These are phyloP conservation scores for Pyrocoelia pectoralis DNA, from an alignment of 2,888 invertebrate species.

Conservation along the genomic window DNA sequence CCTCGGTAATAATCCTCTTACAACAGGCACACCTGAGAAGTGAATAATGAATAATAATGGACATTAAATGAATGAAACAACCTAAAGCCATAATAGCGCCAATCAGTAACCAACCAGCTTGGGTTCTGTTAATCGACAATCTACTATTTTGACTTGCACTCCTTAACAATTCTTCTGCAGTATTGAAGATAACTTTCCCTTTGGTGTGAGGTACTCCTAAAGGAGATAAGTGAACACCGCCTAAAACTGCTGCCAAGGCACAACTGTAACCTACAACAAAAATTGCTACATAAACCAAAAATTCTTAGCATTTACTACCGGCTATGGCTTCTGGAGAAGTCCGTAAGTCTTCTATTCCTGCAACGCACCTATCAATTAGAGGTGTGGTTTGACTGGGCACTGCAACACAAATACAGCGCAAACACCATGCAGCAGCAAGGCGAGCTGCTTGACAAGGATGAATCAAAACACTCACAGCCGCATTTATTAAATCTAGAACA, in stretches of 20 bases:
- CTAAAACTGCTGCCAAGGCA: conserved; percentile 92
- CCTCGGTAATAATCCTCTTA: conserved; percentile 88
- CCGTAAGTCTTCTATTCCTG: conserved; percentile 87
- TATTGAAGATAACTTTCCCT: conserved; percentile 96
- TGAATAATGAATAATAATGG: conserved; percentile 14
- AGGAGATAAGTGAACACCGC: conserved; percentile 88
- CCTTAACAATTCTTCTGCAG: conserved; percentile 94
- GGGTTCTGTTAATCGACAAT: conserved; percentile 92
- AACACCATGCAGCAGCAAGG: conserved; percentile 93
- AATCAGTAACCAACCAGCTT: conserved; percentile 97
- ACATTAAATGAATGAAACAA: conserved; percentile 47
- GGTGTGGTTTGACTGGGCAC: conserved; percentile 95
- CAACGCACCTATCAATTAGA: conserved; percentile 88
- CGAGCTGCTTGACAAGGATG: conserved; percentile 96
- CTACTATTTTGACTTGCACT: conserved; percentile 97
- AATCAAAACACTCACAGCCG: conserved; percentile 83
- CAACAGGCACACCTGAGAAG: conserved; percentile 82
- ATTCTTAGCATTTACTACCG: too few relatives aligned
- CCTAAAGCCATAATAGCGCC: conserved; percentile 96
- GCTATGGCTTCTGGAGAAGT: conserved; percentile 89
- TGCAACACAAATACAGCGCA: conserved; percentile 91
- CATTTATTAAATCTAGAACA: conserved; percentile 74
- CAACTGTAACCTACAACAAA: conserved; percentile 80
- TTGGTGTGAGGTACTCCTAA: conserved; percentile 96
- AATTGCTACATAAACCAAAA: too few relatives aligned